phyloP scores from a whole-genome alignment of 2,888 invertebrate species.

The Mayetiola destructor region DNA sequence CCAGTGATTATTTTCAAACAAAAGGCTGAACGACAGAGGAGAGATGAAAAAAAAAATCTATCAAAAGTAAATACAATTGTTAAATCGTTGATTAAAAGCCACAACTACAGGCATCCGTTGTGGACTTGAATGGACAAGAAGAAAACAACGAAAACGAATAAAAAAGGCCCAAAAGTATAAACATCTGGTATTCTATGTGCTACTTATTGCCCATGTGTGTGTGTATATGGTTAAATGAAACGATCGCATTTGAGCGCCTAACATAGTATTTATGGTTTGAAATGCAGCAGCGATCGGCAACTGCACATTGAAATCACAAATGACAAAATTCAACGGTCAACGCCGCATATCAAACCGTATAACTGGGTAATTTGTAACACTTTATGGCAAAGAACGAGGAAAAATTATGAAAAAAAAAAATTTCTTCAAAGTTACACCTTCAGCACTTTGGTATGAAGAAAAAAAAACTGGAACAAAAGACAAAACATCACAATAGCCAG shows the following conservation, averaged over 20 bases:
- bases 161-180: too few species aligned
- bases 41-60: neutral
- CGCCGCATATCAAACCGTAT: constrained; percentile 5
- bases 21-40: neutral
- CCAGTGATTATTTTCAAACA: neutral
- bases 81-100: constrained; percentile 11
- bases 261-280: constrained; percentile 8
- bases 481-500: neutral
- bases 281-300: neutral
- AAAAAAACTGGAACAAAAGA: neutral
- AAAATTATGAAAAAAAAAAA: neutral
- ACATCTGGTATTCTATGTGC: neutral
- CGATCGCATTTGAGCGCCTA: neutral
- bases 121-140: neutral
- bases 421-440: neutral
- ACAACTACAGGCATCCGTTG: constrained; percentile 4
- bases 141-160: constrained; percentile 4
- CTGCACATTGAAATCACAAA: neutral
- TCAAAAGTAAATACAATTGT: neutral
- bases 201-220: too few species aligned
- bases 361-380: constrained; percentile 8
- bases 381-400: neutral
- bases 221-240: too few species aligned
- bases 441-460: too few species aligned
- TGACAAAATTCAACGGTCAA: constrained; percentile 6